Base-by-base conservation (phyloP, 2,888 invertebrate genomes). In the Ephialtes manifestator region DNA sequence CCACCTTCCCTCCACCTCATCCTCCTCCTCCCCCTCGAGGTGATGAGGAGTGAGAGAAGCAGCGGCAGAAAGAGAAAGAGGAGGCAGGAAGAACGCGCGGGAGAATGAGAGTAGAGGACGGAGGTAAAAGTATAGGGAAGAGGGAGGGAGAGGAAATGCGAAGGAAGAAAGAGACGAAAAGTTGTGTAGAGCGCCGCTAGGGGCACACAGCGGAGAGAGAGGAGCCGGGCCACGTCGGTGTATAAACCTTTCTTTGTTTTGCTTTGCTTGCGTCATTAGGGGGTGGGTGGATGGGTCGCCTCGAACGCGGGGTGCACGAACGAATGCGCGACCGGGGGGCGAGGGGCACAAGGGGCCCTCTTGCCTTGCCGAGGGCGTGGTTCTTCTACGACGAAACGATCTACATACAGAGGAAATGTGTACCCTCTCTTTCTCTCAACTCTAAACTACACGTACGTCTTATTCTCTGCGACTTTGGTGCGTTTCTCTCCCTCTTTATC, bases 221-320 rank as follows among this genome's bases (percentile, higher is more conserved):
- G 46, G 78, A 68, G 67, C 46, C 39, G 72, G 72, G 77, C 72
- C 85, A 94, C 94, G 94, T 94, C 94, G 94, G 91, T 92, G 92
- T 93, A 93, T 93, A 94, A 94, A 93, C 94, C 93, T 95, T 94
- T 95, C 95, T 95, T 95, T 95, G 95, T 95, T 95, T 95, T 94
- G 94, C 94, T 94, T 93, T 94, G 94, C 94, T 94, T 94, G 94
- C 95, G 95, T 95, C 95, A 95, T 95, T 95, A 95, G 94, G 94
- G 93, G 92, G 91, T 91, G 92, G 92, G 87, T 86, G 87, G 85
- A 86, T 75, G 84, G 86, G 83, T 81, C 55, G 68, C 72, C 72
- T 51, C 31, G 87, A 88, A 88, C 87, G 86, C 86, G 76, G 81
- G 78, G 86, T 87, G 87, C 82, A 87, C 87, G 87, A 87, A 86